Evolutionary conservation across 2,797 vertebrate species (phyloP), one percentile per base, ranked within the genome.

Genomic region (Alcedo atthis): DNA sequence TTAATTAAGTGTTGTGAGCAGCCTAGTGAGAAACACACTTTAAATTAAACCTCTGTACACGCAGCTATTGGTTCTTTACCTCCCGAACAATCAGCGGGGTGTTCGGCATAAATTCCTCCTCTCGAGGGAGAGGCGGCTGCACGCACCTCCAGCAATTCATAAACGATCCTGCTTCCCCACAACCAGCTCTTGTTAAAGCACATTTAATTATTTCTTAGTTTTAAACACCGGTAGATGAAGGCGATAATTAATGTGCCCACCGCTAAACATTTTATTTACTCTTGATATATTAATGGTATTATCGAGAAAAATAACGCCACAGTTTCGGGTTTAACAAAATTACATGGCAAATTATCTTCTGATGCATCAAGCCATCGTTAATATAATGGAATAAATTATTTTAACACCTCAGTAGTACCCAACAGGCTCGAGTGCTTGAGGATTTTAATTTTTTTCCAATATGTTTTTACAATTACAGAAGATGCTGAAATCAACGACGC

Each of bases 1-100:
- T 99, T 99, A 99, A 99, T 99, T 99, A 99, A 99, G 99, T 99
- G 99, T 98, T 99, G 99, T 99, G 99, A 98, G 99, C 99, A 99
- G 99, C 99, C 99, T 99, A 98, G 99, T 99, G 99, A 99, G 99
- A 99, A 99, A 98, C 99, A 98, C 99, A 98, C 98, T 99, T 99
- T 99, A 99, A 99, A 99, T 99, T 98, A 99, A 99, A 99, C 98
- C 99, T 98, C 98, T 96, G 99, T 98, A 98, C 98, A 98, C 96
- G 98, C 98, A 96, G 98, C 98, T 98, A 99, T 99, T 99, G 98
- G 98, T 98, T 98, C 99, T 98, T 98, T 99, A 99, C 98, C 99
- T 99, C 98, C 98, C 97, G 98, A 98, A 98, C 99, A 98, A 98
- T 98, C 99, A 98, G 98, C 98, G 91, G 98, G 98, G 98, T 98